Evolutionary conservation across 1,140 invertebrate genomes (phyloP).

Genomic region (Acyrthosiphon pisum): DNA sequence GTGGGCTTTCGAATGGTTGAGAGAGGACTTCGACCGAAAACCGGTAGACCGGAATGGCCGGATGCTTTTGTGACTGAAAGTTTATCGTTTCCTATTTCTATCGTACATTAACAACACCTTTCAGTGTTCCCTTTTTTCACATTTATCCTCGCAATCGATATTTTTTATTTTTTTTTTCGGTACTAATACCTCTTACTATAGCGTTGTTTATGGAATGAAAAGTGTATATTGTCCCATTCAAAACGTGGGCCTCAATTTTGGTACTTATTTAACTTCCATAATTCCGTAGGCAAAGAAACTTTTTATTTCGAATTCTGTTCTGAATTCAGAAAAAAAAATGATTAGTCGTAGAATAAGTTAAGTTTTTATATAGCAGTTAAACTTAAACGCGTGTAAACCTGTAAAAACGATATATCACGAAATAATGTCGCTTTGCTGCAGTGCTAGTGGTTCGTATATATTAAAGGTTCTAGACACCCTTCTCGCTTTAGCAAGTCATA

Average conservation of each 20-base stretch:
- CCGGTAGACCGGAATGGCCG: conserved; percentile 34
- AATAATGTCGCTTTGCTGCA: conserved; percentile 20
- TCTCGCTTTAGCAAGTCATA: conserved; percentile 7
- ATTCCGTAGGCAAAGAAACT: background rate
- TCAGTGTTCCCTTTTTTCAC: background rate
- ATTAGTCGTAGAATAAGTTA: background rate
- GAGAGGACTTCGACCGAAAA: background rate
- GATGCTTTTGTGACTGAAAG: conserved; percentile 43
- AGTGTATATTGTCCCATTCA: background rate
- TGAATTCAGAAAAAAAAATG: background rate
- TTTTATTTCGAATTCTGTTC: background rate
- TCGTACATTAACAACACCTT: conserved; percentile 31
- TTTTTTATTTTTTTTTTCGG: background rate
- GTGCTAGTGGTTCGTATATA: conserved; percentile 5
- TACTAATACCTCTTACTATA: background rate
- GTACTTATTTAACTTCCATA: background rate
- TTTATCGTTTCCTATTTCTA: conserved; percentile 43
- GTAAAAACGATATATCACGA: conserved; percentile 14
- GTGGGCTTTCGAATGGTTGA: background rate
- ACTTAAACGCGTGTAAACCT: background rate
- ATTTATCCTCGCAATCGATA: background rate
- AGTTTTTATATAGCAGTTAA: conserved; percentile 32
- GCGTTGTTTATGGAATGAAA: background rate
- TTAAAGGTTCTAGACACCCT: conserved; percentile 16
- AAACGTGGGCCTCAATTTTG: background rate